Conservation (phyloP, 2,888 invertebrate species). For the Callimorpha dominula region DNA sequence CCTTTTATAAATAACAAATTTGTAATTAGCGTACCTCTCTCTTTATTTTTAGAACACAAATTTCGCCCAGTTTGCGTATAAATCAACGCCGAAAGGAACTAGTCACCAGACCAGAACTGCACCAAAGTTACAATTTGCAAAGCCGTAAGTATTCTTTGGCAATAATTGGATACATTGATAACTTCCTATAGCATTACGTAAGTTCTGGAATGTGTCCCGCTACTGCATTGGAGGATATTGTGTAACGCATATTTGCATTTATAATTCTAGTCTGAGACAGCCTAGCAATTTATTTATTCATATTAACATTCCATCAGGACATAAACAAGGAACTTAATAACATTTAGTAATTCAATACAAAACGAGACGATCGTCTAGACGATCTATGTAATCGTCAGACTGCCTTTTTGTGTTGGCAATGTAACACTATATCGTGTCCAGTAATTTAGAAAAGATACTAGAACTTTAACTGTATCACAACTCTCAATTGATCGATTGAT, state of each 20-base stretch:
- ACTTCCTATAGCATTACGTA: slow-evolving; percentile 12
- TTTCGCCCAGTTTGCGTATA: no score
- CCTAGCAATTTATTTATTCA: slow-evolving; percentile 3
- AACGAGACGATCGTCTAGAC: neutral
- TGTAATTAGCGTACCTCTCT: no score
- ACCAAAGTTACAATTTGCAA: neutral
- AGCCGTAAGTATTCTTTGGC: neutral
- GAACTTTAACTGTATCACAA: neutral
- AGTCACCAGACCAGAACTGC: no score
- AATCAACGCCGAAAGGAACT: no score
- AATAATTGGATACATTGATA: neutral
- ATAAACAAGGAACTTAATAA: neutral
- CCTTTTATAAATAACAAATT: no score
- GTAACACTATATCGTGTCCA: neutral
- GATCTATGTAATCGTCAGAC: neutral
- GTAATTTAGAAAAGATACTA: neutral
- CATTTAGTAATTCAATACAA: neutral
- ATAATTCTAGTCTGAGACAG: slow-evolving; percentile 10
- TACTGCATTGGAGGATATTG: slow-evolving; percentile 20
- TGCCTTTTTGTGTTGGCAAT: neutral
- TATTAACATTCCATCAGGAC: slow-evolving; percentile 18
- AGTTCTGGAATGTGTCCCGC: neutral
- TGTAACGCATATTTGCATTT: slow-evolving; percentile 18
- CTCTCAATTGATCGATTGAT: neutral
- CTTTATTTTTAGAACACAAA: no score